phyloP scores from a whole-genome alignment of 92 coral and sea anemone species.

The Montipora capitata region DNA sequence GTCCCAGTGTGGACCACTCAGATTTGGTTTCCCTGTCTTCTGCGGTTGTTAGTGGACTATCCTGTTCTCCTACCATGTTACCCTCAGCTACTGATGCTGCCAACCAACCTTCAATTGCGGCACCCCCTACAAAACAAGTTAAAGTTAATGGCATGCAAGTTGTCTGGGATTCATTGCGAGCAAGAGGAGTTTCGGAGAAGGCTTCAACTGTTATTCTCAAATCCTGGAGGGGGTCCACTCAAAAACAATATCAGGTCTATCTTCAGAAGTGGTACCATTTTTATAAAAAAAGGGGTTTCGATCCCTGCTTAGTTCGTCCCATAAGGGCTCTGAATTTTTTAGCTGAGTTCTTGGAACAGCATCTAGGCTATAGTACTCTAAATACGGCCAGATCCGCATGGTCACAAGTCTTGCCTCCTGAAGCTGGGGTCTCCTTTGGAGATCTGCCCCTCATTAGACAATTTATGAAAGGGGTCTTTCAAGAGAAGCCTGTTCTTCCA shows the following conservation, averaged over 20 bases:
- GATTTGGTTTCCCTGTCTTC: too few species aligned
- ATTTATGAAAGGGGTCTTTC: slow-evolving; percentile 66
- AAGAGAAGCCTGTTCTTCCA: slow-evolving; percentile 69
- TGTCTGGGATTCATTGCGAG: slow-evolving; percentile 62
- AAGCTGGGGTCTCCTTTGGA: slow-evolving; percentile 66
- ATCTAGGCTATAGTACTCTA: slow-evolving; percentile 71
- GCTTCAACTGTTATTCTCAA: slow-evolving; percentile 24
- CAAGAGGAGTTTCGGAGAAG: slow-evolving; percentile 46
- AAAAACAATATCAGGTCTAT: slow-evolving; percentile 57
- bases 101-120: slow-evolving; percentile 12
- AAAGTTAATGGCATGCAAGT: slow-evolving; percentile 54
- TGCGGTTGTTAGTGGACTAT: slow-evolving; percentile 7
- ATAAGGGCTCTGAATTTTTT: slow-evolving; percentile 61
- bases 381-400: slow-evolving; percentile 50
- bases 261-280: slow-evolving; percentile 35
- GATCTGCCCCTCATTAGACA: slow-evolving; percentile 54
- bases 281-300: slow-evolving; percentile 29
- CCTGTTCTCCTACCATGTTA: slow-evolving; percentile 26
- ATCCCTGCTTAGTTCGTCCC: slow-evolving; percentile 48
- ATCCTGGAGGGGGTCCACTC: slow-evolving; percentile 42
- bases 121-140: slow-evolving; percentile 46
- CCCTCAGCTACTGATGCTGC: slow-evolving; percentile 43
- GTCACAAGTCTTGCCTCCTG: slow-evolving; percentile 52
- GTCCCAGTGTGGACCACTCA: too few species aligned
- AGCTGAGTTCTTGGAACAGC: slow-evolving; percentile 49